Conservation (phyloP, 2,797 vertebrate species). For the Pygocentrus nattereri region DNA sequence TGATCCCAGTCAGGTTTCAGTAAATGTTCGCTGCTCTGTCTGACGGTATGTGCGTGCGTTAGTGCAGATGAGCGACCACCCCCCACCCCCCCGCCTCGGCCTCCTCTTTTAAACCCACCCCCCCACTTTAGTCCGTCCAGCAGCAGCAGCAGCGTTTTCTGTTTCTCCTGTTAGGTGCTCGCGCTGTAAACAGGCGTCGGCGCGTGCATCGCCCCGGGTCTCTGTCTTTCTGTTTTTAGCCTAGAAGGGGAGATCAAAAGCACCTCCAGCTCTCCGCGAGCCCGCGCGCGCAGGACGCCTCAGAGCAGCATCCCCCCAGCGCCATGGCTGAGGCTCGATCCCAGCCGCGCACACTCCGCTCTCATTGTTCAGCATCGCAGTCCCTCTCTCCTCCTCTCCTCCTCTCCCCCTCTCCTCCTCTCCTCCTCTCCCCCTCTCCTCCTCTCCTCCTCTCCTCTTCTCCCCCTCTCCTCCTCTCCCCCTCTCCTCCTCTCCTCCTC, state of each 20-base stretch:
- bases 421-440: neutral
- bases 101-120: neutral
- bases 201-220: slow-evolving; percentile 59
- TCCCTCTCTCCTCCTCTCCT: neutral
- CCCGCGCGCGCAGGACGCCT: neutral
- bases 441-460: too few relatives aligned
- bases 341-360: neutral
- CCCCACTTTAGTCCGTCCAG: too few relatives aligned
- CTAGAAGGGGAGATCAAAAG: neutral
- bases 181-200: slow-evolving; percentile 46
- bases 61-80: slow-evolving; percentile 76
- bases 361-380: slow-evolving; percentile 52
- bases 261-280: neutral
- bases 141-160: neutral
- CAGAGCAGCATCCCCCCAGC: neutral
- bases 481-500: neutral
- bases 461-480: neutral
- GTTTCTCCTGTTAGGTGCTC: neutral
- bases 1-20: slow-evolving; percentile 29
- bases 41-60: slow-evolving; percentile 70
- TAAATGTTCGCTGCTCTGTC: slow-evolving; percentile 55
- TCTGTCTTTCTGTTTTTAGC: neutral
- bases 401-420: neutral
- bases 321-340: neutral
- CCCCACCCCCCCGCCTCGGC: slow-evolving; percentile 50